A percentile compares a stretch with the other conserved stretches of the same genome.
Evolutionary conservation across 2,888 invertebrate genomes (phyloP).

Genomic region (Drosophila colorata): DNA sequence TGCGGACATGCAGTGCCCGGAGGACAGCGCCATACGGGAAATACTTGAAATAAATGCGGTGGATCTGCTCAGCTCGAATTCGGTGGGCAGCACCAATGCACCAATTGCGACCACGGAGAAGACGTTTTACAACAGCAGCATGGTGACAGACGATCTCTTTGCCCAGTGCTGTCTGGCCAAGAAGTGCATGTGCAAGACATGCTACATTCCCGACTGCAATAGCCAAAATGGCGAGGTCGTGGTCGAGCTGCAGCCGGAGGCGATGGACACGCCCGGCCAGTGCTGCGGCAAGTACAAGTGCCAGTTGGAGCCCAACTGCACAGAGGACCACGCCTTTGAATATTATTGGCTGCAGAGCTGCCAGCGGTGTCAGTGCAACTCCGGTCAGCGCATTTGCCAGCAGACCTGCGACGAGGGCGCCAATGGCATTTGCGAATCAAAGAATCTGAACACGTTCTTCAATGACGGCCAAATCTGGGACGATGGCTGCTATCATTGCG

Average conservation of each 20-base stretch:
- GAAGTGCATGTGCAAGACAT: slow-evolving; percentile 83
- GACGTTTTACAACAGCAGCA: slow-evolving; percentile 50
- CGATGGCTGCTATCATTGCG: slow-evolving; percentile 83
- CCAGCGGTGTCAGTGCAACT: slow-evolving; percentile 80
- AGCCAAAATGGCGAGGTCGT: slow-evolving; percentile 70
- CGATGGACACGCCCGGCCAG: slow-evolving; percentile 83
- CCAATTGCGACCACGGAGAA: slow-evolving; percentile 25
- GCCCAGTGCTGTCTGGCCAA: slow-evolving; percentile 81
- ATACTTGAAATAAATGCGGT: slow-evolving; percentile 56
- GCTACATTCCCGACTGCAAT: slow-evolving; percentile 82
- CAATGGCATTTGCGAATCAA: slow-evolving; percentile 80
- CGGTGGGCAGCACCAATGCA: slow-evolving; percentile 24
- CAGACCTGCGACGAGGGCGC: slow-evolving; percentile 81
- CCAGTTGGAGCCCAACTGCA: slow-evolving; percentile 84
- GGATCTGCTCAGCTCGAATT: slow-evolving; percentile 58
- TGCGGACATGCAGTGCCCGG: slow-evolving; percentile 80
- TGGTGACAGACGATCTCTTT: slow-evolving; percentile 69
- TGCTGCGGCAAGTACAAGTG: slow-evolving; percentile 86
- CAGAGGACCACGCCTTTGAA: slow-evolving; percentile 69
- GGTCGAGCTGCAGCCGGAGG: slow-evolving; percentile 77
- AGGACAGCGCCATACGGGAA: slow-evolving; percentile 81
- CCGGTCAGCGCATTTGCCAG: slow-evolving; percentile 81
- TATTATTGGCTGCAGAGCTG: slow-evolving; percentile 82
- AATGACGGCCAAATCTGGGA: slow-evolving; percentile 83
- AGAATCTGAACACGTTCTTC: slow-evolving; percentile 76